Percentiles rank a stretch among this genome's conserved stretches.
Evolutionary conservation across 2,888 invertebrate species (phyloP).

Genomic region (Noctua fimbriata): DNA sequence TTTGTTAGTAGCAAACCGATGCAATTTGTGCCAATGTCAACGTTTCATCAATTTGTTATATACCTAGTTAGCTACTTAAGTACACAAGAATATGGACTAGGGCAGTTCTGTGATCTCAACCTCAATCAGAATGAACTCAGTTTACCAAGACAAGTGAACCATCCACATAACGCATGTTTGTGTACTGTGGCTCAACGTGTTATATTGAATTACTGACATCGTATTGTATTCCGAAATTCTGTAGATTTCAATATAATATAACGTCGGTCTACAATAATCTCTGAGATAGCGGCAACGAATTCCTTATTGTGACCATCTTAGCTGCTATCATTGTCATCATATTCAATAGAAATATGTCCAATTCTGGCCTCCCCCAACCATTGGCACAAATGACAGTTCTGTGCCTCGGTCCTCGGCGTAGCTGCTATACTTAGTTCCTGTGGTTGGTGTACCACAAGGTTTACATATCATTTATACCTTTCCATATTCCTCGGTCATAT

Average conservation of each 20-base stretch:
- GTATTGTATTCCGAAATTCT: not conserved
- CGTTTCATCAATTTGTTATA: conserved; percentile 12
- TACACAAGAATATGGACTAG: conserved; percentile 1
- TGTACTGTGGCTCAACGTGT: not conserved
- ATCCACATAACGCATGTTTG: not conserved
- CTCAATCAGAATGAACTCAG: conserved; percentile 11
- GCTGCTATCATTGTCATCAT: not conserved
- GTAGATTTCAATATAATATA: not conserved
- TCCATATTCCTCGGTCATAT: conserved; percentile 93
- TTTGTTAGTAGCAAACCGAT: not conserved
- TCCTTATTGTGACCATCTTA: not conserved
- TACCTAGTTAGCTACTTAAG: not conserved
- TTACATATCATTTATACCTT: conserved; percentile 85
- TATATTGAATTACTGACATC: conserved; percentile 7
- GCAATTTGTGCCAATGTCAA: not conserved
- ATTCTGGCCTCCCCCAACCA: not conserved
- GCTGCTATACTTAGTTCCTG: not conserved
- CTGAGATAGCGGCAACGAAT: not conserved
- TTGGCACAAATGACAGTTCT: not conserved
- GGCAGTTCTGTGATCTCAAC: conserved; percentile 1
- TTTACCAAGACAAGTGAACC: not conserved
- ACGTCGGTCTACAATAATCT: not conserved
- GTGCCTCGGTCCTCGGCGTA: not conserved
- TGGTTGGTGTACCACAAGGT: no score
- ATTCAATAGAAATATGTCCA: not conserved